Evolutionary conservation across 2,113 vertebrate genomes (phyloP).

Genomic region (Leuciscus idus): DNA sequence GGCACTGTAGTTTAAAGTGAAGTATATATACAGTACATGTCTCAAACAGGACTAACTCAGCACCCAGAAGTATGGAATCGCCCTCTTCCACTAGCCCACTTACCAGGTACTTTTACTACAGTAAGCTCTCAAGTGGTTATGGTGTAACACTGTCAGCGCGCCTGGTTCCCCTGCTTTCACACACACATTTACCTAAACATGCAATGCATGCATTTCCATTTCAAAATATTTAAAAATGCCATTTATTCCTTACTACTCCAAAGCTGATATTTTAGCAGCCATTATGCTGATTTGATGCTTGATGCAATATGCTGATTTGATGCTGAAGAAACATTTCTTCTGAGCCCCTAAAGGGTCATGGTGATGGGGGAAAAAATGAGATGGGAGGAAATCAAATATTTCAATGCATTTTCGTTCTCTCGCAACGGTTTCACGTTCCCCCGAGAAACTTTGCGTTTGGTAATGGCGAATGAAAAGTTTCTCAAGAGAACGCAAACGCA

Average conservation of each 20-base stretch:
- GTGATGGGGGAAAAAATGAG: too few species aligned
- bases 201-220: not conserved
- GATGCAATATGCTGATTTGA: too few species aligned
- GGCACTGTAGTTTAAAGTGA: slow-evolving; percentile 23
- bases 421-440: too few species aligned
- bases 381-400: too few species aligned
- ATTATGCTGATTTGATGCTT: too few species aligned
- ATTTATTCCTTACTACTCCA: too few species aligned
- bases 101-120: slow-evolving; percentile 67
- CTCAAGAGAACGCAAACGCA: too few species aligned
- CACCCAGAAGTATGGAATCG: slow-evolving; percentile 74
- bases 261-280: not conserved
- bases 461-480: too few species aligned
- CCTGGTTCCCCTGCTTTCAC: not conserved
- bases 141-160: not conserved
- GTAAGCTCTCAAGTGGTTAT: slow-evolving; percentile 16
- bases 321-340: too few species aligned
- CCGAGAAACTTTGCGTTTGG: too few species aligned
- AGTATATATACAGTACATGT: slow-evolving; percentile 70
- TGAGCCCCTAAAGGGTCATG: too few species aligned
- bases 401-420: too few species aligned
- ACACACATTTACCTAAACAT: not conserved
- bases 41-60: slow-evolving; percentile 81
- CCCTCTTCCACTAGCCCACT: slow-evolving; percentile 65
- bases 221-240: not conserved